Conservation (phyloP, 2,113 vertebrate species). For the Ginglymostoma cirratum region DNA sequence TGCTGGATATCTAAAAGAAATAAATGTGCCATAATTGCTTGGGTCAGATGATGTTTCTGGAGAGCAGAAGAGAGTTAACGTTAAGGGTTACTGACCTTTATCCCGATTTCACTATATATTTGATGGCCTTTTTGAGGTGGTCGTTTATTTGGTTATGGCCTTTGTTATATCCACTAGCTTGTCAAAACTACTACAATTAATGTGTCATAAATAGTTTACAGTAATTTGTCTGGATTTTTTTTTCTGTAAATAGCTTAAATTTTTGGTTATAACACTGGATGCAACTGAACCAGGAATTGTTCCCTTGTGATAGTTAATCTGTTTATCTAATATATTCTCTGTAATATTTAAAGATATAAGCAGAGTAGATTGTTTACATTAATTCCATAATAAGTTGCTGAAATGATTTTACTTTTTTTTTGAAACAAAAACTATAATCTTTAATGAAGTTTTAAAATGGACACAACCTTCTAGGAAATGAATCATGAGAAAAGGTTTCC, state of each 20-base stretch:
- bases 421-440: neutral
- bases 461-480: neutral
- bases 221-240: neutral
- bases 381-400: slow-evolving; percentile 5
- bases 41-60: neutral
- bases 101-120: neutral
- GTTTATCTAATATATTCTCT: neutral
- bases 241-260: neutral
- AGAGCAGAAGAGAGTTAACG: neutral
- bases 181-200: neutral
- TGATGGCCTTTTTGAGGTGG: neutral
- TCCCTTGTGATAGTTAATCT: neutral
- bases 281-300: neutral
- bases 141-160: neutral
- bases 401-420: neutral
- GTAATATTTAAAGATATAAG: neutral
- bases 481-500: neutral
- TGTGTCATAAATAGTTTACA: neutral
- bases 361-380: neutral
- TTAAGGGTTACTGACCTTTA: neutral
- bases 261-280: neutral
- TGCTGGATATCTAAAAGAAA: neutral
- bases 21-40: neutral
- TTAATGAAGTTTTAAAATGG: neutral
- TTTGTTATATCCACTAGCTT: neutral